Base-by-base conservation (phyloP, 2,888 invertebrate genomes). In the Drosophila quinaria region DNA sequence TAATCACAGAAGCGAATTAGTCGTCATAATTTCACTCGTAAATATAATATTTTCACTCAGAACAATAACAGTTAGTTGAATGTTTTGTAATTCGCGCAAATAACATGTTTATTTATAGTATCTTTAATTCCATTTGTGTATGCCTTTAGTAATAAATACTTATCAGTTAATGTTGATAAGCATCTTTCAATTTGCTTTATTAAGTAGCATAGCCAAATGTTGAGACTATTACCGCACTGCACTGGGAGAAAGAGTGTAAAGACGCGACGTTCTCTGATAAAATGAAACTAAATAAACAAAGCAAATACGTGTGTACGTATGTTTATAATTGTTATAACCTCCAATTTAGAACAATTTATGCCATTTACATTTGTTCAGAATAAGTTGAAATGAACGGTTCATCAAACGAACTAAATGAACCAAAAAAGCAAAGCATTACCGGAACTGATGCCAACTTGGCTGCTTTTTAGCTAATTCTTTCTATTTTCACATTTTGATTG, bases 161-260 rank as follows among this genome's bases (percentile, higher is more conserved):
- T 39, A 39, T 52, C 35, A 50, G 50, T 52, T 25, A 25, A 39
- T 52, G 25, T 39, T 52, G 51, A 52, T 39, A 52, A 25, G 39
- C 39, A 52, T 52, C 15, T 15, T 39, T 39, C 37, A 15, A 39
- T 39, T 25, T 39, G 15, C 37, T 37, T 51, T 22, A 37, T 37
- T 37, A n/a, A 37, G 37, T 19, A 22, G 33, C 51, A 51, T 35
- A 22, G 17, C 51, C 22, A 37, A 37, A 13, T n/a, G 35, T 37
- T 25, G 15, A 33, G 49, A 50, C 49, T 31, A 4, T 19, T 4
- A 5, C 49, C 17, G 50, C 50, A n/a, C 25, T 8, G 29, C 22
- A 19, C 35, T 9, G 9, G 1, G 6, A 19, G 35, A 50, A 19
- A 19, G 33, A 50, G 13, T 13, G 8, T 13, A 19, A 35, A 22